These are phyloP conservation scores for Neomorphus geoffroyi DNA, from an alignment of 2,797 vertebrate species.

Conservation along the genomic window DNA sequence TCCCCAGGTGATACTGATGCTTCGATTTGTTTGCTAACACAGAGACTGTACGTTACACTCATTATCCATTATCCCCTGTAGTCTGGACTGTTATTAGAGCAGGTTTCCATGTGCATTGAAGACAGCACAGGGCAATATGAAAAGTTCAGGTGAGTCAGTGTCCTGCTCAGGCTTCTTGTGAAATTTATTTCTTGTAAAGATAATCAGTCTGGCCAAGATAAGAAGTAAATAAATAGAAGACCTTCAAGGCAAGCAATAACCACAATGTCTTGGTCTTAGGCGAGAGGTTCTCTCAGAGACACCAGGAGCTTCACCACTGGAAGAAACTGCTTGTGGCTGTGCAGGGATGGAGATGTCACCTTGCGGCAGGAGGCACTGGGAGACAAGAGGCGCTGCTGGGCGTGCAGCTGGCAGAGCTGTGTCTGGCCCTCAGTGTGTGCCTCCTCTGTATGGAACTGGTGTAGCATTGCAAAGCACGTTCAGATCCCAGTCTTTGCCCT, in stretches of 20 bases:
- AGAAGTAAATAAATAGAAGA: neutral
- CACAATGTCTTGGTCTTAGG: neutral
- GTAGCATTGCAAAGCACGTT: accelerated
- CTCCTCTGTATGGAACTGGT: too few species aligned
- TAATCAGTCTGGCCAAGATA: neutral
- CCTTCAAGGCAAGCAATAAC: neutral
- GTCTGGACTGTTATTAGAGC: neutral
- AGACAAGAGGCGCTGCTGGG: neutral
- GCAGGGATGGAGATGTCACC: neutral
- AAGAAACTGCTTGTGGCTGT: neutral
- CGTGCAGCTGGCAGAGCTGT: neutral
- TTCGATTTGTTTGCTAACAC: neutral
- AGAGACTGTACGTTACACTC: neutral
- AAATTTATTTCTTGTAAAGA: neutral
- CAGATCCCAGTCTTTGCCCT: neutral
- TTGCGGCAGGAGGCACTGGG: neutral
- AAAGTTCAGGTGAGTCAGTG: neutral
- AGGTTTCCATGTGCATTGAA: neutral
- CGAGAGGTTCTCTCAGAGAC: neutral
- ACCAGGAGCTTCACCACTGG: neutral
- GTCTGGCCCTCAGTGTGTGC: neutral
- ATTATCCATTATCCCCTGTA: neutral
- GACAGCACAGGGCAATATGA: neutral
- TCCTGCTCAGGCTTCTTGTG: neutral
- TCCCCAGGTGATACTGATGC: neutral